These are phyloP conservation scores for Urosaurus nigricauda DNA, from an alignment of 2,797 vertebrate species.

Conservation along the genomic window DNA sequence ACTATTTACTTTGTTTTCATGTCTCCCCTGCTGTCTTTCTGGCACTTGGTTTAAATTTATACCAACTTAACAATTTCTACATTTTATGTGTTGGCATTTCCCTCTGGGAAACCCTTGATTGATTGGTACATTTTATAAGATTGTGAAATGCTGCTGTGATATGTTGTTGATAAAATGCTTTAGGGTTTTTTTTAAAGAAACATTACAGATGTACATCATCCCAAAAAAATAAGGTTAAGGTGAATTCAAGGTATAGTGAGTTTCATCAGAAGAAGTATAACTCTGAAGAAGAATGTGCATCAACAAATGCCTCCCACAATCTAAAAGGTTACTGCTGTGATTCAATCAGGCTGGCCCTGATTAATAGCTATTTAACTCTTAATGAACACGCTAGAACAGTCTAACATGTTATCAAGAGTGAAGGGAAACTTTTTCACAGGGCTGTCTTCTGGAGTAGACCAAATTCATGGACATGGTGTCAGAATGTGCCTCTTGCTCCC, in stretches of 20 bases:
- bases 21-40: neutral
- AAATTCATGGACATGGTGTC: neutral
- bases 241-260: constrained; percentile 1
- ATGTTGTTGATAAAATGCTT: neutral
- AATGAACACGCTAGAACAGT: neutral
- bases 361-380: neutral
- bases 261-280: neutral
- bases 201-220: neutral
- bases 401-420: neutral
- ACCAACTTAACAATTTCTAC: neutral
- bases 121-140: constrained; percentile 6
- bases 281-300: neutral
- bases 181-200: neutral
- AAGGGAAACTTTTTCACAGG: neutral
- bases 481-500: neutral
- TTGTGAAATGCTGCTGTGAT: neutral
- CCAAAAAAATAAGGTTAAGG: constrained; percentile 4
- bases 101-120: constrained; percentile 13
- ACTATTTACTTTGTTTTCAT: neutral
- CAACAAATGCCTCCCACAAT: neutral
- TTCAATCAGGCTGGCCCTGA: neutral
- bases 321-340: neutral
- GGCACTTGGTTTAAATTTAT: neutral
- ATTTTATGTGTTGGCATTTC: constrained; percentile 2
- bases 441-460: neutral